Conservation (phyloP, 2,797 vertebrate genomes). For the Phrynocephalus guinanensis region DNA sequence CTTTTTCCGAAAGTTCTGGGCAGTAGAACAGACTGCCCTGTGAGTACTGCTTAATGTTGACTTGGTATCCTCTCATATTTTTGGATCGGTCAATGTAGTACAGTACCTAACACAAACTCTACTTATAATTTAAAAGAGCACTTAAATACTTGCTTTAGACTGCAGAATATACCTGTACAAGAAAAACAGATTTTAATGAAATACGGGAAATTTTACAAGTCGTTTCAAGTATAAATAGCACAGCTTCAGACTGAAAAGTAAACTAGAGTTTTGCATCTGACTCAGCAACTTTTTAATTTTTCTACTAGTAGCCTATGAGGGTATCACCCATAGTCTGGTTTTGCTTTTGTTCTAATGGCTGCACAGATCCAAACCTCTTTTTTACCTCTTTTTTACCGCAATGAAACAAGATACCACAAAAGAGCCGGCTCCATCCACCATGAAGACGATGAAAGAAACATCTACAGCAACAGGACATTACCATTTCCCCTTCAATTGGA, state of each 20-base stretch:
- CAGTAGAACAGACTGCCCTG: not conserved
- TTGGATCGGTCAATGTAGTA: not conserved
- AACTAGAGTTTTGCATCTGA: not conserved
- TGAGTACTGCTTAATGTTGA: conserved; percentile 4
- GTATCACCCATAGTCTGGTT: too few relatives aligned
- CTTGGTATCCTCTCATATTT: not conserved
- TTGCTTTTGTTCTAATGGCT: too few relatives aligned
- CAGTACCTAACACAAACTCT: not conserved
- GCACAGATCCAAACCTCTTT: too few relatives aligned
- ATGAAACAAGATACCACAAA: too few relatives aligned
- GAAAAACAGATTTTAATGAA: not conserved
- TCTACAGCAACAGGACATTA: too few relatives aligned
- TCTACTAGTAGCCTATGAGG: too few relatives aligned
- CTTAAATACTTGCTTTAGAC: not conserved
- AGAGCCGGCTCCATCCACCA: too few relatives aligned
- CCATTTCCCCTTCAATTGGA: too few relatives aligned
- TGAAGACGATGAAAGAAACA: too few relatives aligned
- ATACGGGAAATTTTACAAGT: not conserved
- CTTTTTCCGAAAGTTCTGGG: not conserved
- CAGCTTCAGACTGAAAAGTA: not conserved
- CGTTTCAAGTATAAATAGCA: not conserved
- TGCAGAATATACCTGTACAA: not conserved
- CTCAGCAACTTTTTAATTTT: not conserved
- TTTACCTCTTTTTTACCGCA: too few relatives aligned
- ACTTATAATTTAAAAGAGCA: not conserved